Percentiles rank a stretch among this genome's conserved stretches.
Evolutionary conservation across 2,888 invertebrate genomes (phyloP).

Genomic region (Antheraea yamamai): DNA sequence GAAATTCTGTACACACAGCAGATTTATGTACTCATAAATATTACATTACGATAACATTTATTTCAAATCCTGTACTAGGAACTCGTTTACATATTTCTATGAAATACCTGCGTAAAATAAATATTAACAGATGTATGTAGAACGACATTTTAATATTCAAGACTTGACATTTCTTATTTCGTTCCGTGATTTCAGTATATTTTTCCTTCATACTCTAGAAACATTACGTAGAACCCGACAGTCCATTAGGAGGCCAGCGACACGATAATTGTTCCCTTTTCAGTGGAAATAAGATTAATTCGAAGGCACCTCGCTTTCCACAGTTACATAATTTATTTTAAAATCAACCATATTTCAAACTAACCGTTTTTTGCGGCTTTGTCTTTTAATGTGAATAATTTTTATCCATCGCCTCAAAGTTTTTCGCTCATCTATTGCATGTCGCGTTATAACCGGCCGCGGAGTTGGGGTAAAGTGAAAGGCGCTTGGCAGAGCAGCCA

Average conservation of each 20-base stretch:
- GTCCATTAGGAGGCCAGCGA: constrained; percentile 50
- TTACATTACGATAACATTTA: not conserved
- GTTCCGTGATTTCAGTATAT: not conserved
- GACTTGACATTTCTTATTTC: not conserved
- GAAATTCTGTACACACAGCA: not conserved
- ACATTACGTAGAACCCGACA: constrained; percentile 30
- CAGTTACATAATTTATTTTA: not conserved
- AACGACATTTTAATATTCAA: constrained; percentile 1
- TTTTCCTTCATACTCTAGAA: constrained; percentile 12
- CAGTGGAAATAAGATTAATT: constrained; percentile 31
- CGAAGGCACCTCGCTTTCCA: not conserved
- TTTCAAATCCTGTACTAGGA: not conserved
- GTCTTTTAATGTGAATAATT: no score
- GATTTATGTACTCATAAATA: not conserved
- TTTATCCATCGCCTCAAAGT: no score
- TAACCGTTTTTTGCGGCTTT: not conserved
- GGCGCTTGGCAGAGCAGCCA: no score
- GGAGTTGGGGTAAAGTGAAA: no score
- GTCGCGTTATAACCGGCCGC: no score
- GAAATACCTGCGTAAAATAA: not conserved
- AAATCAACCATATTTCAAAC: not conserved
- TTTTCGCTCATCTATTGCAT: no score
- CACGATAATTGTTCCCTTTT: constrained; percentile 48
- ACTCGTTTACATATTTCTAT: not conserved
- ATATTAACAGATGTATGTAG: not conserved